These are phyloP conservation scores for Neomorphus geoffroyi DNA, from an alignment of 2,797 vertebrate genomes.

Conservation along the genomic window DNA sequence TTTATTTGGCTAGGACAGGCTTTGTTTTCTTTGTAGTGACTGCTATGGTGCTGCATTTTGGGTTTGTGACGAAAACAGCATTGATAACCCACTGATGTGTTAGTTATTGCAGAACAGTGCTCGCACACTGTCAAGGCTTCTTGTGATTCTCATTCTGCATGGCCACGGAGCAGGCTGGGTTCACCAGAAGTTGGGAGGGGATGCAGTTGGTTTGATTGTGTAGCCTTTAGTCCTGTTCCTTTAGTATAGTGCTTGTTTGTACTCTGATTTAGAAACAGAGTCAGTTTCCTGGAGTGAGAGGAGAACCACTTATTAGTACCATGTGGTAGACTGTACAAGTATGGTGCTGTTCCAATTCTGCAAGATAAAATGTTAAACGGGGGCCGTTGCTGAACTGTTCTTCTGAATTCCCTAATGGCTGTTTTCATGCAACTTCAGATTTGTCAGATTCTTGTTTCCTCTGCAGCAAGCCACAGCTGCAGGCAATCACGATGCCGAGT, in stretches of 20 bases:
- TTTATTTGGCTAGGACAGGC: not conserved
- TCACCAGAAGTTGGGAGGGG: not conserved
- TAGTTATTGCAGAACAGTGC: not conserved
- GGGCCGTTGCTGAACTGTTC: not conserved
- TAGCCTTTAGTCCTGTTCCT: not conserved
- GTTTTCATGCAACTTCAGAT: not conserved
- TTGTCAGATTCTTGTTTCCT: not conserved
- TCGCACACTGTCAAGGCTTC: not conserved
- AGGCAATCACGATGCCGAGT: not conserved
- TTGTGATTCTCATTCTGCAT: not conserved
- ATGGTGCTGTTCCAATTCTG: not conserved
- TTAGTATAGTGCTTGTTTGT: not conserved
- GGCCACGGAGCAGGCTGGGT: fast-evolving
- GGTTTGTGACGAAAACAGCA: not conserved
- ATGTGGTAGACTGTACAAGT: not conserved
- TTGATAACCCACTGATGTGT: not conserved
- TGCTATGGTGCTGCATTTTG: not conserved
- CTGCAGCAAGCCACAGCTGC: not conserved
- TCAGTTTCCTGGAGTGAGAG: not conserved
- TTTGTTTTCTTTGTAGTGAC: not conserved
- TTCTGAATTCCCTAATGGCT: not conserved
- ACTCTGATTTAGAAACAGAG: not conserved
- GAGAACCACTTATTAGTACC: not conserved
- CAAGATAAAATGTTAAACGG: not conserved
- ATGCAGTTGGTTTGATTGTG: not conserved